Conservation (phyloP, 2,113 vertebrate genomes). For the Catharus bicknelli region DNA sequence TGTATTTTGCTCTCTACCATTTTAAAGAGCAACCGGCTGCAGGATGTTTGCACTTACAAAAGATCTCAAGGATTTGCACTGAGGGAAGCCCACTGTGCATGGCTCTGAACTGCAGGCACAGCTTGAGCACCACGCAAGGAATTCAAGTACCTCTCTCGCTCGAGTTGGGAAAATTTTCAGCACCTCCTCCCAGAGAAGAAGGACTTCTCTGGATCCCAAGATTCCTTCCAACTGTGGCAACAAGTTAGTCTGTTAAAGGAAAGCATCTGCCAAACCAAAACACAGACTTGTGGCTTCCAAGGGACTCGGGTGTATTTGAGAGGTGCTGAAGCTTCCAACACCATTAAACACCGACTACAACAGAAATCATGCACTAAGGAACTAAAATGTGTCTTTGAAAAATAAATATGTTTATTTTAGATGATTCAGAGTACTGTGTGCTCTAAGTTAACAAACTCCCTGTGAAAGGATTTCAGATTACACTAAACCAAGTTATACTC, state of each 20-base stretch:
- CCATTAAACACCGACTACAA: neutral
- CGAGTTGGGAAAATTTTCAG: neutral
- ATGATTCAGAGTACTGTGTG: neutral
- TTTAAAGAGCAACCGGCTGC: neutral
- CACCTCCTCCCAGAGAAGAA: neutral
- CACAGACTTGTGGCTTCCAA: neutral
- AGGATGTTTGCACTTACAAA: neutral
- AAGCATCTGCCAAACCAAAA: constrained; percentile 1
- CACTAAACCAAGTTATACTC: neutral
- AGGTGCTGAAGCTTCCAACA: neutral
- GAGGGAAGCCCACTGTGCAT: neutral
- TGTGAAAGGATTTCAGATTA: neutral
- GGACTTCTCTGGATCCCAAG: neutral
- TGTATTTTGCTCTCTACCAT: neutral
- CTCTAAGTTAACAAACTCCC: neutral
- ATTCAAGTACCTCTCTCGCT: neutral
- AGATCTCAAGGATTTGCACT: neutral
- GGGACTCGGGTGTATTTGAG: neutral
- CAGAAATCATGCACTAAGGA: neutral
- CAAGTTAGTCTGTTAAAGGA: neutral
- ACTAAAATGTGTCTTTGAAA: neutral
- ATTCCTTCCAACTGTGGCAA: neutral
- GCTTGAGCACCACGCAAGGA: neutral
- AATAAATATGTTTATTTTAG: neutral
- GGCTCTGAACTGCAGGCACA: neutral